phyloP scores from a whole-genome alignment of 2,113 vertebrate genomes.

The Notechis scutatus region DNA sequence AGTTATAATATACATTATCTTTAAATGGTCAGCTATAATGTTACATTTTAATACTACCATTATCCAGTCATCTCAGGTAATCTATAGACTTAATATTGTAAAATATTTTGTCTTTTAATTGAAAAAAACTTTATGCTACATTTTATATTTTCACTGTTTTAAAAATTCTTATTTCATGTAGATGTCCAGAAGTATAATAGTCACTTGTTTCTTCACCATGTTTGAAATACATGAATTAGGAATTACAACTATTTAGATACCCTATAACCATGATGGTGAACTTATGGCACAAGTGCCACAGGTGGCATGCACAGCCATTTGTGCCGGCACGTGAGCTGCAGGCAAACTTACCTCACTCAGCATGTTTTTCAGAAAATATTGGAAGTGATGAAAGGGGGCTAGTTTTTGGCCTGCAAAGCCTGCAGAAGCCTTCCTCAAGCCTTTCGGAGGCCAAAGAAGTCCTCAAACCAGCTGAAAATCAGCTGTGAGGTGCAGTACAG shows the following conservation, averaged over 20 bases:
- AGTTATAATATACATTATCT: not conserved
- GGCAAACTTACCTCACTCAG: too few species aligned
- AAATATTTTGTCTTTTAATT: not conserved
- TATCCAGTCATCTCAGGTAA: not conserved
- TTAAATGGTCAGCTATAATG: not conserved
- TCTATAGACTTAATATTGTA: not conserved
- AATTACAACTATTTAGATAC: not conserved
- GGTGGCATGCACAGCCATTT: too few species aligned
- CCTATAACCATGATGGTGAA: slow-evolving; percentile 12
- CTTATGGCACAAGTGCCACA: too few species aligned
- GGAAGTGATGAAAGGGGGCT: too few species aligned
- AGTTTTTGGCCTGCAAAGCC: too few species aligned
- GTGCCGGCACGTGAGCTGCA: too few species aligned
- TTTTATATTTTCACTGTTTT: not conserved
- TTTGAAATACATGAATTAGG: slow-evolving; percentile 32
- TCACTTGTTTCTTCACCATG: slow-evolving; percentile 48
- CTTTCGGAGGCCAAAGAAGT: too few species aligned
- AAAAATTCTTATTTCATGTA: not conserved
- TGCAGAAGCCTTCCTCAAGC: too few species aligned
- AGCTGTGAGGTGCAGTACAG: too few species aligned
- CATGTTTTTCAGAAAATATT: too few species aligned
- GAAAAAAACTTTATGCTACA: not conserved
- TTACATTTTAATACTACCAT: not conserved
- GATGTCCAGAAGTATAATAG: slow-evolving; percentile 37
- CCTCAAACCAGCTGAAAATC: too few species aligned